Base-by-base conservation (phyloP, 2,113 vertebrate genomes). In the Erythrocercus mccallii region DNA sequence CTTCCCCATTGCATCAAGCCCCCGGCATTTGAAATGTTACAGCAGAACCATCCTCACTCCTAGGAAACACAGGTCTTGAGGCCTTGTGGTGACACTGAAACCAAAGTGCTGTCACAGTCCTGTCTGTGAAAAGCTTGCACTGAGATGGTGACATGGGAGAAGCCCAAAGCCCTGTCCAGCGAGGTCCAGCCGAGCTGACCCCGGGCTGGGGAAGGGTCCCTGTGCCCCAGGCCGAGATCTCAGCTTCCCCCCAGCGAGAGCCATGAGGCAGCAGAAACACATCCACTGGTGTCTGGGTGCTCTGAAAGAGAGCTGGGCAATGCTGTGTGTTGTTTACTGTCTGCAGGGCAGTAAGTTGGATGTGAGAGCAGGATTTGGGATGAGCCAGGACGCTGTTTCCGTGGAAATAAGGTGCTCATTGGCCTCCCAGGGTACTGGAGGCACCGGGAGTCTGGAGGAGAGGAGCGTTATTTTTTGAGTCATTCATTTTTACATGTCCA, bases 1-100 rank as follows among this genome's bases (percentile, higher is more conserved):
- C 44, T 60, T 38, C 38, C 81, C 47, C 11, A 1, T 71, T 57
- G 53, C 37, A 17, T 24, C 45, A 13, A 64, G 28, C 37, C 40
- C 0, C 3, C 0, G 1, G 17, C 0, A 0, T 48, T n/a, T 56
- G 11, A 30, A 27, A 23, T 3, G 19, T 17, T 7, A 0, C 74
- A 80, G 73, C 40, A 23, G n/a, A 38, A 83, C 35, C 16, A 1
- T 80, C 65, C 42, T 88, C 30, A 6, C 64, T 31, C 20, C 2
- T 2, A 9, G 82, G 82, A 94, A 61, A 17, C 0, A 0, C 48
- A 31, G 44, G 11, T 44, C 81, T 27, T 11, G 73, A 86, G 84
- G 25, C 28, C 45, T 45, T 56, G 30, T 38, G 40, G n/a, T 74
- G 70, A 4, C 69, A 38, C 20, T n/a, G 51, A 74, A 84, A 62